Percentiles rank a stretch among this genome's conserved stretches.
These are phyloP conservation scores for Rissa tridactyla DNA, from an alignment of 2,113 vertebrate genomes.

Conservation along the genomic window DNA sequence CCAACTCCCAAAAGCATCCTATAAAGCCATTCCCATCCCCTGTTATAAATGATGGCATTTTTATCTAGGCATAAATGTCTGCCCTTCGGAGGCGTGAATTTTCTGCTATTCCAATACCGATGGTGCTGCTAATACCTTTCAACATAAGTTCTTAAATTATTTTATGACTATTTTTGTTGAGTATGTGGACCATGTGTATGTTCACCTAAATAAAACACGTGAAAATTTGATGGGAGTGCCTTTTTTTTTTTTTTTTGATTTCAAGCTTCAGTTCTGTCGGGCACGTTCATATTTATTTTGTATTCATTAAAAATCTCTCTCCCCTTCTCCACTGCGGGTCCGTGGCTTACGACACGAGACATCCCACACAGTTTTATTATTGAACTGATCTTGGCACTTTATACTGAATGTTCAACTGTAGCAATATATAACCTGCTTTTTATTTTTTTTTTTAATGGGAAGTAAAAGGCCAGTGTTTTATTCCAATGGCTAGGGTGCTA, in stretches of 20 bases:
- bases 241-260: background rate
- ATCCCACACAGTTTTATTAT: fast-evolving
- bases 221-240: constrained; percentile 37
- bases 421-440: background rate
- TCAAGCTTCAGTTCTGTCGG: background rate
- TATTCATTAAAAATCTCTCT: background rate
- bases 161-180: constrained; percentile 72
- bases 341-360: fast-evolving
- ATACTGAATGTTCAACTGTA: background rate
- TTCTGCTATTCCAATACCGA: constrained; percentile 68
- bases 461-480: background rate
- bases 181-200: constrained; percentile 68
- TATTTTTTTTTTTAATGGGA: background rate
- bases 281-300: background rate
- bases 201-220: constrained; percentile 77
- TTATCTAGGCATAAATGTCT: constrained; percentile 1
- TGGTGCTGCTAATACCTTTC: constrained; percentile 73
- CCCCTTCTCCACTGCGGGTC: background rate
- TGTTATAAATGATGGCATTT: background rate
- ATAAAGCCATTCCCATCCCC: constrained; percentile 27
- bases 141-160: constrained; percentile 76
- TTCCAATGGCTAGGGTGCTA: background rate
- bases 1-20: background rate
- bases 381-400: background rate
- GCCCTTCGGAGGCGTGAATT: constrained; percentile 43